A percentile compares a stretch with the other conserved stretches of the same genome.
phyloP scores from a whole-genome alignment of 2,797 vertebrate genomes.

The Enteromius viviparus region DNA sequence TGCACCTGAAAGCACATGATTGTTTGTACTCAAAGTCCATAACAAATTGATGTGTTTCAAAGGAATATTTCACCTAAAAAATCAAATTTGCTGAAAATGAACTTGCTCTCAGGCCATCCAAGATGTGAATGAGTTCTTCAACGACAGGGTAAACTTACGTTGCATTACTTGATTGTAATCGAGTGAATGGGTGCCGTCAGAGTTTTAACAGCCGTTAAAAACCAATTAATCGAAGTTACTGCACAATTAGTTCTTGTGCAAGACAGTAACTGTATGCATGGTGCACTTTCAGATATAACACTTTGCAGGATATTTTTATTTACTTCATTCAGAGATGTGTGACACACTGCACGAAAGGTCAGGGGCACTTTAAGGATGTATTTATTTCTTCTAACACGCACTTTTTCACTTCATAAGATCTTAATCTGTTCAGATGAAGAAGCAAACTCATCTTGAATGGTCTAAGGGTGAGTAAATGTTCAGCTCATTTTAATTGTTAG shows the following conservation, averaged over 20 bases:
- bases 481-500: neutral
- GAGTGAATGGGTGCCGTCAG: neutral
- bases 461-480: neutral
- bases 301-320: no score
- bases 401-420: no score
- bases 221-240: neutral
- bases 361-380: no score
- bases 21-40: slow-evolving; percentile 3
- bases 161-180: neutral
- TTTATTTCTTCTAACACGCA: no score
- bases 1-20: neutral
- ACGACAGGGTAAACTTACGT: neutral
- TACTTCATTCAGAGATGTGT: no score
- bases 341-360: no score
- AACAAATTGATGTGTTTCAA: neutral
- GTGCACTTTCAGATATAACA: no score
- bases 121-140: neutral
- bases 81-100: neutral
- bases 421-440: neutral
- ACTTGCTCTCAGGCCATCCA: neutral
- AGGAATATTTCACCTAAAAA: neutral
- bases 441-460: neutral
- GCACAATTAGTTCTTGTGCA: no score
- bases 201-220: neutral
- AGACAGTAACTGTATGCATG: no score